Conservation (phyloP, 2,888 invertebrate genomes). For the Standfussiana lucernea region DNA sequence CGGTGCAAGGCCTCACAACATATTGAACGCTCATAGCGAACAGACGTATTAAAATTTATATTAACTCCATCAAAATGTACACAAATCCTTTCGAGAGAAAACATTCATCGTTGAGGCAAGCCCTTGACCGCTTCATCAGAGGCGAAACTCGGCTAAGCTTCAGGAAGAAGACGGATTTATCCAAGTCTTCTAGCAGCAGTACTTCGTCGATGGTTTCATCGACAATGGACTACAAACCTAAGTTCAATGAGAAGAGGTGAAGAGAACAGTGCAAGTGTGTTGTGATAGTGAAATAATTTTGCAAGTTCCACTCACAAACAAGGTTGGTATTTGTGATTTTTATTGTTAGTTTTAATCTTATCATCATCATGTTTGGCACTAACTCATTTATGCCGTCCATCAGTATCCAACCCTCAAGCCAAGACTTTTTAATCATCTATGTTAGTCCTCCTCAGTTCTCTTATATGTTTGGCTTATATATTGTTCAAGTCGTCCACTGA, state of each 20-base stretch:
- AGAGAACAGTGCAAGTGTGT: conserved; percentile 72
- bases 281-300: conserved; percentile 80
- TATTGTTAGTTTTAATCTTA: conserved; percentile 11
- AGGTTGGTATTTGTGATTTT: conserved; percentile 79
- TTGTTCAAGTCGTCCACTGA: not conserved
- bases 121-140: conserved; percentile 91
- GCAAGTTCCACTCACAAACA: conserved; percentile 71
- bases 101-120: conserved; percentile 92
- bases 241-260: conserved; percentile 83
- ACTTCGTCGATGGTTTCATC: conserved; percentile 82
- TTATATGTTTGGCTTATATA: not conserved
- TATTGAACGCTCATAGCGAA: conserved; percentile 67
- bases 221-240: conserved; percentile 75
- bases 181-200: conserved; percentile 75
- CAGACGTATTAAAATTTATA: conserved; percentile 72
- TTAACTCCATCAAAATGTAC: conserved; percentile 87
- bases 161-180: conserved; percentile 79
- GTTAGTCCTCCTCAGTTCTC: not conserved
- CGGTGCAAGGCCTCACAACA: conserved; percentile 69
- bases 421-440: not conserved
- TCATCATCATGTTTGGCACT: not conserved
- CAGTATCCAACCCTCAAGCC: no score
- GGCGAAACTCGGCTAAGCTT: conserved; percentile 87
- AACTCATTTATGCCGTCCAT: not conserved
- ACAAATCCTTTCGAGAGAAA: conserved; percentile 93